Evolutionary conservation across 2,113 vertebrate species (phyloP).

Genomic region (Phaethon lepturus): DNA sequence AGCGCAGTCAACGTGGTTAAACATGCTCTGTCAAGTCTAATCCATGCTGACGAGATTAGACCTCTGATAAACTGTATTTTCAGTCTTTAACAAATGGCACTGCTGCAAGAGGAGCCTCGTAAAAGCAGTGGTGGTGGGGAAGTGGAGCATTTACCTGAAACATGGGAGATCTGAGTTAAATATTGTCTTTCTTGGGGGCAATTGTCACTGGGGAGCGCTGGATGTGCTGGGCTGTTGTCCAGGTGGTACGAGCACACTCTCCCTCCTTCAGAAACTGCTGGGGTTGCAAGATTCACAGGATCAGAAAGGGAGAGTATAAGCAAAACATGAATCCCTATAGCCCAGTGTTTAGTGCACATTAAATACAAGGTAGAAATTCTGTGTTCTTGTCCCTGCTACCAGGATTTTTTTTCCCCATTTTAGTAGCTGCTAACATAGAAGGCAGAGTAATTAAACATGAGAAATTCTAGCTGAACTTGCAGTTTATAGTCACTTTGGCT

Average conservation of each 20-base stretch:
- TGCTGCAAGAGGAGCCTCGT: neutral
- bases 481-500: neutral
- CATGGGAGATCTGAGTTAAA: neutral
- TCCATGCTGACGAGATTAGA: neutral
- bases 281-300: neutral
- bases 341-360: neutral
- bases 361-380: neutral
- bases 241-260: neutral
- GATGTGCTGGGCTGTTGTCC: neutral
- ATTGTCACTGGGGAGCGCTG: neutral
- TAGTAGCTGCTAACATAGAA: neutral
- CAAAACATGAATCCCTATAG: neutral
- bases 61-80: slow-evolving; percentile 3
- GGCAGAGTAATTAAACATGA: neutral
- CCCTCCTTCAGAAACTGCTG: neutral
- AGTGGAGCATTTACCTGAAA: neutral
- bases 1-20: neutral
- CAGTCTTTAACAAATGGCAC: neutral
- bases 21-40: slow-evolving; percentile 11
- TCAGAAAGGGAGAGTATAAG: neutral
- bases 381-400: neutral
- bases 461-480: neutral
- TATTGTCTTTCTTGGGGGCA: neutral
- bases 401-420: neutral
- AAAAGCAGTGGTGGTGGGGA: neutral